A percentile compares a stretch with the other conserved stretches of the same genome.
Evolutionary conservation across 1,140 invertebrate species (phyloP).

Genomic region (Pogonognathellus flavescens): DNA sequence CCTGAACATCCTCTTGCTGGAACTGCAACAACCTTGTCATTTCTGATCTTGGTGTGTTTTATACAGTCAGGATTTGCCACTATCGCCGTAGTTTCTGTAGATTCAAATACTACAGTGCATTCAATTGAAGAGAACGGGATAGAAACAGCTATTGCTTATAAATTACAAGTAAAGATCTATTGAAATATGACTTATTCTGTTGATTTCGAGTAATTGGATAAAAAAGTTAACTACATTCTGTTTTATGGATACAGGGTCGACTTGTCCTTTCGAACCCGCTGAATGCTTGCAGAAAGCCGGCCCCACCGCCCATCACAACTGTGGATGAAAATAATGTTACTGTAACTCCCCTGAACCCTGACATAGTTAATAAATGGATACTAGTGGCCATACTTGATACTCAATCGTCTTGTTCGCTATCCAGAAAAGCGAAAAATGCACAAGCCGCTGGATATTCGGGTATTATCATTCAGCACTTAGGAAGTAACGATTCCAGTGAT

Average conservation of each 20-base stretch:
- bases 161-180: slow-evolving; percentile 46
- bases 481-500: slow-evolving; percentile 37
- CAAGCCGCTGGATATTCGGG: slow-evolving; percentile 55
- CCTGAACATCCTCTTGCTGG: neutral
- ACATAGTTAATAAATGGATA: slow-evolving; percentile 22
- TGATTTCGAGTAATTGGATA: no score
- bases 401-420: slow-evolving; percentile 28
- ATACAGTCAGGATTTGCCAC: neutral
- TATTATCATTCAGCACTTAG: slow-evolving; percentile 46
- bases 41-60: neutral
- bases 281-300: slow-evolving; percentile 27
- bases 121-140: slow-evolving; percentile 53
- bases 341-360: neutral
- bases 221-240: no score
- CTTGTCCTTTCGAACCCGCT: slow-evolving; percentile 48
- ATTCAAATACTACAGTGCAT: slow-evolving; percentile 52
- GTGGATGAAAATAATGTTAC: neutral
- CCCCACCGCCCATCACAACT: slow-evolving; percentile 7
- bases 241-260: slow-evolving; percentile 19
- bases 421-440: slow-evolving; percentile 50
- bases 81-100: slow-evolving; percentile 45
- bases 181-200: no score
- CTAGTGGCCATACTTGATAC: slow-evolving; percentile 26
- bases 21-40: slow-evolving; percentile 2
- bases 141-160: slow-evolving; percentile 44